Evolutionary conservation across 2,888 invertebrate genomes (phyloP).

Genomic region (Pseudolycoriella hygida): DNA sequence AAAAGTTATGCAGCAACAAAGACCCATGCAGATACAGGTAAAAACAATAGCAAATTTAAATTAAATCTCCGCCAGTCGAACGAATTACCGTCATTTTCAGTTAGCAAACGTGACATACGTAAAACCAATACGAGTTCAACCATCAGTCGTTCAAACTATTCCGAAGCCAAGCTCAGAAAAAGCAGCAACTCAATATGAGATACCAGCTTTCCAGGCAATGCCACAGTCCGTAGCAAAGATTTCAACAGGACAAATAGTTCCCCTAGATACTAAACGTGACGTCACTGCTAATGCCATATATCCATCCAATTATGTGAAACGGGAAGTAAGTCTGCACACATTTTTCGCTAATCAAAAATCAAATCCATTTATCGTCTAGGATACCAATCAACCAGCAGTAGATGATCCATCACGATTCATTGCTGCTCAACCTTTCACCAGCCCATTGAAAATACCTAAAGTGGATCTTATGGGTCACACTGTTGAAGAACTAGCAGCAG

Average conservation of each 20-base stretch:
- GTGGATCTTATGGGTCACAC: slow-evolving; percentile 29
- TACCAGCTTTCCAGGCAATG: slow-evolving; percentile 35
- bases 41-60: not conserved
- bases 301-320: too few relatives aligned
- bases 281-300: too few relatives aligned
- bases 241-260: slow-evolving; percentile 30
- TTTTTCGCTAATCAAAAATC: too few relatives aligned
- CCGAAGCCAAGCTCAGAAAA: slow-evolving; percentile 13
- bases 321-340: too few relatives aligned
- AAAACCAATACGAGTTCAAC: not conserved
- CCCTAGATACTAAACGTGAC: slow-evolving; percentile 12
- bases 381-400: too few relatives aligned
- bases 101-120: slow-evolving; percentile 7
- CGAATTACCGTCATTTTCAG: not conserved
- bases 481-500: slow-evolving; percentile 37
- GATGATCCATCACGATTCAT: too few relatives aligned
- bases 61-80: not conserved
- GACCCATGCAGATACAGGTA: slow-evolving; percentile 20
- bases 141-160: not conserved
- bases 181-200: slow-evolving; percentile 13
- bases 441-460: slow-evolving; percentile 9
- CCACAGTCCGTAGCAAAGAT: slow-evolving; percentile 38
- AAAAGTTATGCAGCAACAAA: slow-evolving; percentile 33
- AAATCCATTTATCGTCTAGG: too few relatives aligned
- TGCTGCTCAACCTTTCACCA: not conserved